Base-by-base conservation (phyloP, 2,113 vertebrate species). In the Grammomys surdaster region DNA sequence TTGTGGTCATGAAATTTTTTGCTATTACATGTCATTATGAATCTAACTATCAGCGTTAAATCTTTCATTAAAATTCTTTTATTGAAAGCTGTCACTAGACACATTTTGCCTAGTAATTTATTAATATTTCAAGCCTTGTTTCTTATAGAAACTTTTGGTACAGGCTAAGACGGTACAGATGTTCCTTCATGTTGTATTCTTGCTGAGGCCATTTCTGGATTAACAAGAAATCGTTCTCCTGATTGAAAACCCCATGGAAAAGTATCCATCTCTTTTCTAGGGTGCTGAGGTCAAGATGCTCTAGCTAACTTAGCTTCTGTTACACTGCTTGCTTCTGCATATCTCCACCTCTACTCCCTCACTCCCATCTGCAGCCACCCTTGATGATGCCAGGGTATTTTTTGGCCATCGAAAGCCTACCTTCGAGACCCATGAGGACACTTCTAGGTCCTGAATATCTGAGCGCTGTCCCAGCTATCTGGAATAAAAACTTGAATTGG, bases 261-360 rank as follows among this genome's bases (percentile, higher is more conserved):
- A 56, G 2, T 80, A 78, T 14, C 75, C 43, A 31, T 28, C 28
- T 78, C 16, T 36, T 11, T 20, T 51, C 12, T 48, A 28, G 43
- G 24, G 5, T 46, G 1, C 73, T 6, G 5, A 28, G 43, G 75
- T 77, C 43, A 77, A 28, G 43, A 48, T 28, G 4, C 26, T 77
- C 43, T 28, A 31, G 43, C 7, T 51, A 33, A 51, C 26, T 78
- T 78, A 33, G 7, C 24, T 33, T 78, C 76, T 31, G 3, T 77
- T 54, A 78, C 17, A 26, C 12, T 77, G 43, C 43, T 28, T 76
- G 6, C 26, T 8, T 51, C 28, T 16, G 1, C 48, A 78, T 14
- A 19, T 1, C 28, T 14, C 75, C 1, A 48, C 0, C 6, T 4
- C 28, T 28, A 9, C 48, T 78, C 3, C 20, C 12, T 4, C 16